Evolutionary conservation across 1,140 invertebrate species (phyloP).

Genomic region (Saccostrea glomerata): DNA sequence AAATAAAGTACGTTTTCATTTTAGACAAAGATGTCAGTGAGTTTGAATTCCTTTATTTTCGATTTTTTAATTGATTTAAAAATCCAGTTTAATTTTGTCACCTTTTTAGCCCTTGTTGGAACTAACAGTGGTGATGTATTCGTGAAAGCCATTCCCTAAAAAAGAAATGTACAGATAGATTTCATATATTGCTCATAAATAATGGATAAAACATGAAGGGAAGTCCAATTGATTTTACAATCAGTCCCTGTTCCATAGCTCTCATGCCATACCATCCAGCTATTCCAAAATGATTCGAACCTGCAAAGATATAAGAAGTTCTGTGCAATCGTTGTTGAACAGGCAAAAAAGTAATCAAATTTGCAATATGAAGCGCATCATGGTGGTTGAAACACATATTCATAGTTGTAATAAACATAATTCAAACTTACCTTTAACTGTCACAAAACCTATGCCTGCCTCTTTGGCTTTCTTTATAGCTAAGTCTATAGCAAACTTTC

Average conservation of each 20-base stretch:
- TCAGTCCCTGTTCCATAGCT: constrained; percentile 87
- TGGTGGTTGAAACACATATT: neutral
- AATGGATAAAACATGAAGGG: neutral
- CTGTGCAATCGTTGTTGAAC: neutral
- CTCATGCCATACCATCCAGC: constrained; percentile 91
- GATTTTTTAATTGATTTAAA: too few species aligned
- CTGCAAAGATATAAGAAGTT: constrained; percentile 51
- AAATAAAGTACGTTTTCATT: too few species aligned
- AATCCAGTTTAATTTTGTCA: neutral
- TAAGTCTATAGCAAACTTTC: constrained; percentile 93
- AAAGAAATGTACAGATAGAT: neutral
- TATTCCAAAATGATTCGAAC: constrained; percentile 94
- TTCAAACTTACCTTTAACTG: constrained; percentile 82
- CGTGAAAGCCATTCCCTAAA: constrained; percentile 91
- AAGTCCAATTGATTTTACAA: constrained; percentile 79
- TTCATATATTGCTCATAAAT: neutral
- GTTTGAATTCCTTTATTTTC: too few species aligned
- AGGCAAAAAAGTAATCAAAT: neutral
- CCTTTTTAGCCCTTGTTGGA: constrained; percentile 89
- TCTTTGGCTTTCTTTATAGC: constrained; percentile 92
- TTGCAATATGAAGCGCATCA: neutral
- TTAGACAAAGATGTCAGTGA: too few species aligned
- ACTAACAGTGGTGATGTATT: constrained; percentile 94
- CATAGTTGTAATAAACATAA: neutral
- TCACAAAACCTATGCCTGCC: constrained; percentile 92